Evolutionary conservation across 2,888 invertebrate species (phyloP).

Genomic region (Trisateles emortualis): DNA sequence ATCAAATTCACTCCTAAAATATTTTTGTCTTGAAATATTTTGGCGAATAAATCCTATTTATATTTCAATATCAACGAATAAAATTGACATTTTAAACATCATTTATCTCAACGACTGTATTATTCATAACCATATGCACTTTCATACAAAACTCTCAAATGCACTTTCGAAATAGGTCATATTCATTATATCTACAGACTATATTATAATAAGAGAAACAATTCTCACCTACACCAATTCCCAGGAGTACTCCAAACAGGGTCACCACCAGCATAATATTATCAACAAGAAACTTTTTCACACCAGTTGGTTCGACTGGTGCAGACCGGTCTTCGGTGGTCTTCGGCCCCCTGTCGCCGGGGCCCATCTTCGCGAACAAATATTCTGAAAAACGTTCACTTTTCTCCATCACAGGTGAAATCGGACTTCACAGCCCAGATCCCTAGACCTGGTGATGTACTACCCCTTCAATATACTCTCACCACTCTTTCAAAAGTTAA

Average conservation of each 20-base stretch:
- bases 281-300: conserved; percentile 90
- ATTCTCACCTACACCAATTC: conserved; percentile 90
- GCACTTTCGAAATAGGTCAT: not conserved
- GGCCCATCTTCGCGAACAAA: conserved; percentile 93
- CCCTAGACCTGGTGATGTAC: conserved; percentile 51
- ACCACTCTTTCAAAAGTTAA: conserved; percentile 21
- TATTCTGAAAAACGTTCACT: conserved; percentile 92
- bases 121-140: not conserved
- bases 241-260: conserved; percentile 92
- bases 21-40: too few relatives aligned
- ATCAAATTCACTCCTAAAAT: too few relatives aligned
- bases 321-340: conserved; percentile 88
- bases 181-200: not conserved
- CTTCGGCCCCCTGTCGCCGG: conserved; percentile 87
- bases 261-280: conserved; percentile 94
- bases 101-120: too few relatives aligned
- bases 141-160: not conserved
- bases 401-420: conserved; percentile 86
- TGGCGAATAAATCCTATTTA: too few relatives aligned
- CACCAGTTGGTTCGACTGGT: conserved; percentile 89
- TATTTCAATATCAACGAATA: too few relatives aligned
- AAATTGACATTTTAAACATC: too few relatives aligned
- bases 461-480: conserved; percentile 18
- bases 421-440: conserved; percentile 60
- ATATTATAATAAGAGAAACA: not conserved